Conservation (phyloP, 1,140 invertebrate genomes). For the Zaprionus davidi region DNA sequence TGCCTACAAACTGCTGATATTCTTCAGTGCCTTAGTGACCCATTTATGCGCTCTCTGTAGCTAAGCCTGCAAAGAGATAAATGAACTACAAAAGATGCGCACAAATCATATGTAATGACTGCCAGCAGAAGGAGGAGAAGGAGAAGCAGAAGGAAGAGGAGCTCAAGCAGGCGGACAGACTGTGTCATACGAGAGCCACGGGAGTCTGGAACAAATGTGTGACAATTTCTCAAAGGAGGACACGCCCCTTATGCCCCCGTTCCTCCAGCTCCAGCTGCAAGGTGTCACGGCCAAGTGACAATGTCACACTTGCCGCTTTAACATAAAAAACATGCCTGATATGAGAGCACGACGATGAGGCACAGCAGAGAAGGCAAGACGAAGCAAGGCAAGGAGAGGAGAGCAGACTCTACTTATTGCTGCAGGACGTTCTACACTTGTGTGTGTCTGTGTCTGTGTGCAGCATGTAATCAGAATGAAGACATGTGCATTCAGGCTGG, state of each 20-base stretch:
- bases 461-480: conserved; percentile 61
- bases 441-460: conserved; percentile 36
- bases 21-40: conserved; percentile 61
- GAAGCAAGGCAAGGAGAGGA: background rate
- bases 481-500: conserved; percentile 69
- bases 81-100: conserved; percentile 78
- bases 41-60: conserved; percentile 40
- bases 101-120: conserved; percentile 74
- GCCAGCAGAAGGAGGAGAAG: conserved; percentile 16
- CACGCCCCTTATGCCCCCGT: conserved; percentile 15
- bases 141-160: background rate
- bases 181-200: conserved; percentile 4
- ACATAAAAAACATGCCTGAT: conserved; percentile 46
- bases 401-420: background rate
- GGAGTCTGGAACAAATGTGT: conserved; percentile 68
- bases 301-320: conserved; percentile 74
- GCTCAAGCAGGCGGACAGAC: background rate
- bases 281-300: conserved; percentile 77
- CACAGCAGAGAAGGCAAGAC: background rate
- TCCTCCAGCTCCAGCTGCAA: conserved; percentile 10
- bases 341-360: conserved; percentile 22
- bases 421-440: conserved; percentile 41
- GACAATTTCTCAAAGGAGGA: conserved; percentile 76
- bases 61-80: conserved; percentile 56
- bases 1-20: conserved; percentile 18